Conservation (phyloP, 2,888 invertebrate species). For the Lithophane semibrunnea region DNA sequence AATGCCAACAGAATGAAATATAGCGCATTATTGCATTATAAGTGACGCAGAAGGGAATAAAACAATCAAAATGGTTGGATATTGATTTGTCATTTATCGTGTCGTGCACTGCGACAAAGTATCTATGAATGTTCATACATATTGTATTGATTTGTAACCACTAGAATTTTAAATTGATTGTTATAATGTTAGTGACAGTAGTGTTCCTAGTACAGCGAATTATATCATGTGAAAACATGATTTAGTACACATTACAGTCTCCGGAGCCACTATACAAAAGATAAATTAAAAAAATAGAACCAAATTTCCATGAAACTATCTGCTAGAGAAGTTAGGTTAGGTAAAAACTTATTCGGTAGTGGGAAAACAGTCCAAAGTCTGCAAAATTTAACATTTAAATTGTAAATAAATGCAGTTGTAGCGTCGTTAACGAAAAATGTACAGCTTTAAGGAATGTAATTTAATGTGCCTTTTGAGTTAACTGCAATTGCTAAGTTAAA, state of each 20-base stretch:
- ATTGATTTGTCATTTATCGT: conserved; percentile 50
- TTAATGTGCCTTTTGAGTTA: conserved; percentile 18
- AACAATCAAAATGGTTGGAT: conserved; percentile 26
- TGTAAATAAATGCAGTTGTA: conserved; percentile 12
- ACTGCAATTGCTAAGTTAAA: conserved; percentile 27
- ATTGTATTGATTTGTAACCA: conserved; percentile 3
- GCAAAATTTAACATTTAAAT: background rate
- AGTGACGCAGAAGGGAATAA: conserved; percentile 15
- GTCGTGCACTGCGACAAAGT: conserved; percentile 29
- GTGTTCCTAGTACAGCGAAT: background rate
- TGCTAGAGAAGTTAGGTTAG: background rate
- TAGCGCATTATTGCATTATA: conserved; percentile 1
- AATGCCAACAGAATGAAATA: background rate
- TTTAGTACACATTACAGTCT: background rate
- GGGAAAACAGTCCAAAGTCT: background rate
- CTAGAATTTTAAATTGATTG: background rate
- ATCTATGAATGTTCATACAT: conserved; percentile 7
- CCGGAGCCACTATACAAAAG: background rate
- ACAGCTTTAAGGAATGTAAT: conserved; percentile 15
- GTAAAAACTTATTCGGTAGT: background rate
- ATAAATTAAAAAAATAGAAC: background rate
- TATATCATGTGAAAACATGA: background rate
- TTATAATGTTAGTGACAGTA: background rate
- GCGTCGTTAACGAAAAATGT: conserved; percentile 5
- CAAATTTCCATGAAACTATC: background rate